A percentile compares a stretch with the other conserved stretches of the same genome.
phyloP scores from a whole-genome alignment of 92 coral and sea anemone genomes.

The Muricea muricata region DNA sequence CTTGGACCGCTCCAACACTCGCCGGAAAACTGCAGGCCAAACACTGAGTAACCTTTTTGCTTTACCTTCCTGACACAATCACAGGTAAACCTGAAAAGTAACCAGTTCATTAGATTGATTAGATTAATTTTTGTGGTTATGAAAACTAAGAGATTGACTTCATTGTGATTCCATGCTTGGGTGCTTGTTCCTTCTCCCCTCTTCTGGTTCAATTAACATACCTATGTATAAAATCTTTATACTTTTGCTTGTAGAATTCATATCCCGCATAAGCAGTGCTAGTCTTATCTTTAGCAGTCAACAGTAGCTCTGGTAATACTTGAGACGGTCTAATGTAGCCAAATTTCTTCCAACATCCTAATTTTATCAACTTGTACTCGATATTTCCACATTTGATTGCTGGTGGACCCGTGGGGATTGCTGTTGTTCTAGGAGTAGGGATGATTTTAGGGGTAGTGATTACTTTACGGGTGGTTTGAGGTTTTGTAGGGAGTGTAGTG shows the following conservation, averaged over 20 bases:
- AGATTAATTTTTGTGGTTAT: neutral
- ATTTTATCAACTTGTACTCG: neutral
- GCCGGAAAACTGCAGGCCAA: conserved; percentile 33
- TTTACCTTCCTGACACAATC: conserved; percentile 31
- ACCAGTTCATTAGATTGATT: neutral
- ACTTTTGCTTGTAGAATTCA: neutral
- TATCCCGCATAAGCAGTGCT: conserved; percentile 4
- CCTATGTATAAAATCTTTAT: neutral
- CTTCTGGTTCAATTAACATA: too few species aligned
- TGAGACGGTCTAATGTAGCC: neutral
- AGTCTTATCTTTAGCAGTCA: neutral
- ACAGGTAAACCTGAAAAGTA: conserved; percentile 39
- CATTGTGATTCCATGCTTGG: too few species aligned
- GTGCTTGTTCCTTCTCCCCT: too few species aligned
- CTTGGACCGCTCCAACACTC: conserved; percentile 47
- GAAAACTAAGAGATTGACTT: too few species aligned
- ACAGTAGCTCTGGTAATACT: neutral
- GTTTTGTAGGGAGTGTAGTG: neutral
- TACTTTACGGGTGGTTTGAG: conserved; percentile 8
- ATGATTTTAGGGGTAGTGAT: neutral
- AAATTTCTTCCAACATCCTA: conserved; percentile 11
- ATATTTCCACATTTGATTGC: neutral
- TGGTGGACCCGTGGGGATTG: neutral
- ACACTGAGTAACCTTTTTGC: conserved; percentile 35
- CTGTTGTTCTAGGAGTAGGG: conserved; percentile 5